Base-by-base conservation (phyloP, 2,888 invertebrate genomes). In the Stenotaenia linearis region DNA sequence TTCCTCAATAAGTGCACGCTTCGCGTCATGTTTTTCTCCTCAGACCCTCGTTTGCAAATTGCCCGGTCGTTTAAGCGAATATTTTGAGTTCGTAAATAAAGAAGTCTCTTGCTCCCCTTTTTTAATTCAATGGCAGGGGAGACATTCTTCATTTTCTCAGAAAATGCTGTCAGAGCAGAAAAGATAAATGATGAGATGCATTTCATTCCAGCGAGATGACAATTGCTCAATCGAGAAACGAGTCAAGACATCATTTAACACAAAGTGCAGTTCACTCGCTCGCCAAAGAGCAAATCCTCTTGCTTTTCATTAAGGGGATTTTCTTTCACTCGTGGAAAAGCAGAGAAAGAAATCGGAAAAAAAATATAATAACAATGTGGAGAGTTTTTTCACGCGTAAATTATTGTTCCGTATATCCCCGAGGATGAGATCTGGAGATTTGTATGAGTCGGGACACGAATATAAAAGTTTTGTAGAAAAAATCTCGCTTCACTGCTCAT, bases 51-150 rank as follows among this genome's bases (percentile, higher is more conserved):
- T 69, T 69, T 69, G 69, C 69, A 69, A 69, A 69, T 69, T 69
- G 69, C 69, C 69, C 69, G 69, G 69, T 69, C 69, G 69, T 69
- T 69, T 69, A 69, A 69, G 69, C 69, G 69, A 69, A 69, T 69
- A 69, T 69, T 69, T 69, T 69, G 69, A 69, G 69, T 69, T 69
- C 69, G 69, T 69, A 69, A 69, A 69, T 69, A 69, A 69, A 69
- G 69, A 69, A 69, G 69, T 28, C 25, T 28, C 32, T 4, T 32
- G 32, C 32, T 32, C 18, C 45, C 69, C 69, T 69, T 28, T 50
- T 69, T 69, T 69, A 69, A 69, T 69, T 69, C 69, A 69, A 69
- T 69, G 69, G 69, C 69, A 69, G 28, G 69, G 69, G 69, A 69
- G 69, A 69, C 69, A 69, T 69, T 69, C 69, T 69, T 69, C 69